These are phyloP conservation scores for Melanotaenia boesemani DNA, from an alignment of 2,797 vertebrate species.

Conservation along the genomic window DNA sequence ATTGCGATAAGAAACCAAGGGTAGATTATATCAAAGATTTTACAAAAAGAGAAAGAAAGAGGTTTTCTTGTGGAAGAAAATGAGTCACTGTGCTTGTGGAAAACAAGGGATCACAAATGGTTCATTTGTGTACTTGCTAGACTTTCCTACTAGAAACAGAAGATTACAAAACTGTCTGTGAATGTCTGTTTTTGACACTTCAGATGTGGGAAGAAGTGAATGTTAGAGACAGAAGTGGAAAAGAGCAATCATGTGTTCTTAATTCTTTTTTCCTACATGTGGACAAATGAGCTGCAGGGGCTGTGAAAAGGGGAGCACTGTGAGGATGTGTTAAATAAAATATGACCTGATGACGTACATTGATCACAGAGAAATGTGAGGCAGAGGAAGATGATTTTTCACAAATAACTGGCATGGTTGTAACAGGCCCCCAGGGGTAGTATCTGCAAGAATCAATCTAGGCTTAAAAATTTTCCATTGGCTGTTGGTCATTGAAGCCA, in stretches of 20 bases:
- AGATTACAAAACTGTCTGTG: constrained; percentile 31
- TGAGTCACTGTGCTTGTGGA: constrained; percentile 25
- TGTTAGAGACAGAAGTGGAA: constrained; percentile 11
- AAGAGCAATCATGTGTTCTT: constrained; percentile 37
- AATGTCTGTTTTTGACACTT: constrained; percentile 36
- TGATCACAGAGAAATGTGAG: constrained; percentile 71
- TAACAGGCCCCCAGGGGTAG: constrained; percentile 64
- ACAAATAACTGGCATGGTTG: constrained; percentile 48
- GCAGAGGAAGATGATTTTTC: constrained; percentile 75
- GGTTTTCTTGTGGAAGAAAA: constrained; percentile 24
- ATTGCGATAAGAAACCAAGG: constrained; percentile 29
- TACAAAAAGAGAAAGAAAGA: constrained; percentile 29
- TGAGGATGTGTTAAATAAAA: constrained; percentile 81
- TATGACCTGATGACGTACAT: constrained; percentile 76
- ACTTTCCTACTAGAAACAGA: constrained; percentile 30
- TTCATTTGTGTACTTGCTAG: constrained; percentile 24
- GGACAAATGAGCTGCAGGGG: constrained; percentile 63
- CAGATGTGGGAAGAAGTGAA: constrained; percentile 9
- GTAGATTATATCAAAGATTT: constrained; percentile 41
- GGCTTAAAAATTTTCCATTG: neutral
- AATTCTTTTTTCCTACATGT: constrained; percentile 42
- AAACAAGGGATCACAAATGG: constrained; percentile 24
- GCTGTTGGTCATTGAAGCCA: no score
- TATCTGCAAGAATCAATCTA: constrained; percentile 36
- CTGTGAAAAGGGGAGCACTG: constrained; percentile 33